Base-by-base conservation (phyloP, 2,113 vertebrate species). In the Ophiodon elongatus region DNA sequence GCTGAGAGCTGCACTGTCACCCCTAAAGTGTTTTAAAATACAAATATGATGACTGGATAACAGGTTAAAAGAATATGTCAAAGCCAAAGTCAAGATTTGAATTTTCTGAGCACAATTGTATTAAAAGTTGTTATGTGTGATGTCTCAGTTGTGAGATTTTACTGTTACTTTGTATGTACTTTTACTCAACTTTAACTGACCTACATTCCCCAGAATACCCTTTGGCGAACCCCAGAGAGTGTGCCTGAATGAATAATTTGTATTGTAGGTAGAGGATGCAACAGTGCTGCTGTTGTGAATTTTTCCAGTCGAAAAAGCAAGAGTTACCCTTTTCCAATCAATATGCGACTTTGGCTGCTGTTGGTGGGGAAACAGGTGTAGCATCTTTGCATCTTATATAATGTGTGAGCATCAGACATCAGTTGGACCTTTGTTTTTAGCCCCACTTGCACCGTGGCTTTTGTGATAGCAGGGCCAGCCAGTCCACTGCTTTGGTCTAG, bases 161-260 rank as follows among this genome's bases (percentile, higher is more conserved):
- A 41, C 69, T 54, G 54, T 84, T 70, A 56, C 9, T 60, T 67
- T 80, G 66, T 80, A 21, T 85, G 54, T 67, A 74, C 47, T 77
- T 65, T 73, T 17, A 21, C 43, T 79, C 63, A 76, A 59, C 88
- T 79, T 82, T 45, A 79, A 68, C 79, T 79, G 86, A 86, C 87
- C 83, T 89, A 90, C 76, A 86, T 92, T 83, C 43, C 66, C 62
- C 45, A 65, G 17, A 76, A 85, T 85, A 73, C 73, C 89, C 81
- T 31, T 23, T 83, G 79, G 85, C 89, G 67, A 88, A 70, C 78
- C 62, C 82, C 45, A 64, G 63, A 74, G 60, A 75, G 35, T 45
- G 43, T 66, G 73, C 84, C 52, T 68, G 57, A 73, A 79, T 89
- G 74, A 80, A 76, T 82, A 76, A 65, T 81, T 71, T 63, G 47